Base-by-base conservation (phyloP, 2,113 vertebrate genomes). In the Lamprotornis superbus region DNA sequence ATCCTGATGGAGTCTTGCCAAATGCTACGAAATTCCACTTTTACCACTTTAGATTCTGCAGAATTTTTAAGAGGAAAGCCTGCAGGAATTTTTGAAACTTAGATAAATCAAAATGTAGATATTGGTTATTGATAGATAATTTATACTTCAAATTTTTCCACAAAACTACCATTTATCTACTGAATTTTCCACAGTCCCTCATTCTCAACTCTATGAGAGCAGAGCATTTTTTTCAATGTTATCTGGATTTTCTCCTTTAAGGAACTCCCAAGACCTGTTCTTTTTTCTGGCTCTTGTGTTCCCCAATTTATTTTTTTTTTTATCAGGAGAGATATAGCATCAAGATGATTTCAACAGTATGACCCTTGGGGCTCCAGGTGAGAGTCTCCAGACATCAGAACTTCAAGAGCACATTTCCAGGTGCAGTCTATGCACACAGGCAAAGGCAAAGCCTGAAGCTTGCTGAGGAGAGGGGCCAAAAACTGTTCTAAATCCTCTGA, bases 181-280 rank as follows among this genome's bases (percentile, higher is more conserved):
- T 1, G 3, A 63, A 55, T 67, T 76, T 90, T 49, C 21, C 7
- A 33, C 7, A n/a, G 19, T 65, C 9, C 9, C 5, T 79, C 14
- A 35, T 88, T 90, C 31, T 86, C 17, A 79, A 11, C 20, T 64
- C 1, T 7, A 3, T 73, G 47, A 82, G 5, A 84, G 8, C 15
- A 76, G 28, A 78, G 28, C 27, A 16, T 18, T 59, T 95, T 95
- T 83, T 56, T 7, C 7, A 8, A 3, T 28, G 6, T 84, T 69
- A 21, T 28, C 31, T 83, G 15, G 24, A 56, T 89, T 75, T 83
- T 94, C 40, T 93, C 20, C n/a, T 68, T 96, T 65, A 49, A 60
- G 31, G 64, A 49, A 81, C 4, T 70, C 50, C 21, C 19, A 31
- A 71, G n/a, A 30, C 9, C 11, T 73, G 10, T 5, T n/a, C 15